Base-by-base conservation (phyloP, 2,113 vertebrate species). In the Podiceps cristatus region DNA sequence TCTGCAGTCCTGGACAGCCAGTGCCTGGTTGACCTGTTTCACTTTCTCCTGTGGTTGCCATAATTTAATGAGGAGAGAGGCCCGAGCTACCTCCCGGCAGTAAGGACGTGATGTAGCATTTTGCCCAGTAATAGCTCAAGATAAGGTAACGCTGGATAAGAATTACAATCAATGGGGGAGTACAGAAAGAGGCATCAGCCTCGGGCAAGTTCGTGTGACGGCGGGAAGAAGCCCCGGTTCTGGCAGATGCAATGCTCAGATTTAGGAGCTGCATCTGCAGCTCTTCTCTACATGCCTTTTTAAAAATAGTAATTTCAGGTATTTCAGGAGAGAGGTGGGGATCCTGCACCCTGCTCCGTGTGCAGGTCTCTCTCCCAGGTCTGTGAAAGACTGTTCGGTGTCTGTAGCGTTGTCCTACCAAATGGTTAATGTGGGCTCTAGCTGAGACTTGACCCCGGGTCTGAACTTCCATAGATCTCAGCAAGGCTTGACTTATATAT, bases 51-150 rank as follows among this genome's bases (percentile, higher is more conserved):
- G 25, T 18, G 12, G 19, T 58, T 79, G 35, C 80, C 28, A 2
- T 55, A 37, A 88, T 67, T 90, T 79, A 93, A 93, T 40, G 81
- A 95, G 85, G 69, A 75, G 64, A 67, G 52, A 85, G 68, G 69
- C 66, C 40, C 50, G 76, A 84, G 63, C 56, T 66, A 37, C 49
- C 89, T 89, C 15, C 37, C 28, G 88, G 87, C 93, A 76, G 50
- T n/a, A 9, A 40, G 59, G 45, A 69, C 71, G 86, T 72, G 76
- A 68, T 8, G 45, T 10, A 23, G 27, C 42, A 24, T 68, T 91
- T 96, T 75, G 52, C 80, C 53, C 6, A 3, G n/a, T 68, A 71
- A 86, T 40, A 79, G 29, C 69, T 88, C 13, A 3, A 44, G 81
- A 77, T 49, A 81, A 66, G 71, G 56, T 87, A 85, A 85, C 72